Percentiles rank a stretch among this genome's conserved stretches.
Evolutionary conservation across 2,797 vertebrate genomes (phyloP).

Genomic region (Furcifer pardalis): DNA sequence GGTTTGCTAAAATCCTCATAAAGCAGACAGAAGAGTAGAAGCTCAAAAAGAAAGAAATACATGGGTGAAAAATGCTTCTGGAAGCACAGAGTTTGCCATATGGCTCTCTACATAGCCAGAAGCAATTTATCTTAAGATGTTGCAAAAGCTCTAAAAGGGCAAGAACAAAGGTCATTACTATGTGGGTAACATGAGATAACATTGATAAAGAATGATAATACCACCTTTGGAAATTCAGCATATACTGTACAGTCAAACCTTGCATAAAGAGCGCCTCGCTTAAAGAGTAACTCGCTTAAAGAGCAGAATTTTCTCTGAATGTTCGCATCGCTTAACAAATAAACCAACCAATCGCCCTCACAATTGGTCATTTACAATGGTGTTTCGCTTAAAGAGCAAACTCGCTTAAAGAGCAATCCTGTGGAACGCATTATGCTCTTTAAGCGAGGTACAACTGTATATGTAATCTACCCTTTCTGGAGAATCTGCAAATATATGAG

Average conservation of each 20-base stretch:
- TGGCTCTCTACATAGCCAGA: background rate
- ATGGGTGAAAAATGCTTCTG: background rate
- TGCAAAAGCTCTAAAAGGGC: background rate
- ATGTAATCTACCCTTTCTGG: background rate
- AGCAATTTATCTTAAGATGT: background rate
- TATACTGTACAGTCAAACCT: too few species aligned
- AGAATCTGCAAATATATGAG: background rate
- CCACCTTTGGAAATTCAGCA: too few species aligned
- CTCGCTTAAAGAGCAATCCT: too few species aligned
- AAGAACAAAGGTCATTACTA: background rate
- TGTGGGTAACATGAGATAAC: background rate
- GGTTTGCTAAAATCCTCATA: background rate
- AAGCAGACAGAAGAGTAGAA: background rate
- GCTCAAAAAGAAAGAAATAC: accelerated
- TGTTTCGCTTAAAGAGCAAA: too few species aligned
- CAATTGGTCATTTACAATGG: too few species aligned
- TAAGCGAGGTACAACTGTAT: too few species aligned
- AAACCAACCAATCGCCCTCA: too few species aligned
- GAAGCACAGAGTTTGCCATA: background rate
- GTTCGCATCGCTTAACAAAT: too few species aligned
- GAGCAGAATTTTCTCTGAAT: too few species aligned
- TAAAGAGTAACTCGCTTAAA: too few species aligned
- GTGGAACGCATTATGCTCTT: too few species aligned
- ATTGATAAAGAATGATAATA: background rate
- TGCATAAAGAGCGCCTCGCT: too few species aligned